Evolutionary conservation across 2,888 invertebrate species (phyloP), one percentile per base, ranked within the genome.

Genomic region (Diarsia mendica): DNA sequence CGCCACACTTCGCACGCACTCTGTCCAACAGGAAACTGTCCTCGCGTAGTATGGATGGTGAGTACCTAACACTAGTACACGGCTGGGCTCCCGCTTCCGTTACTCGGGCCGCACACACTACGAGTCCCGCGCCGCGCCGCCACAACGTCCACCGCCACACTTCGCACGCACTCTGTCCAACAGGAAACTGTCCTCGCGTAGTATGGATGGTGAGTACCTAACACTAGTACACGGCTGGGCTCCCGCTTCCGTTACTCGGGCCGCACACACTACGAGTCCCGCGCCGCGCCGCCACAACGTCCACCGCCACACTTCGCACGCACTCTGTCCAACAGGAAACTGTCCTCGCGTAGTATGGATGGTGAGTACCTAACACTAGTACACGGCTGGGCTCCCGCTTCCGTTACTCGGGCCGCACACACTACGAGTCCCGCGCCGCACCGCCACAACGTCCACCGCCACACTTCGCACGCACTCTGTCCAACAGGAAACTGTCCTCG

Each of bases 51-150:
- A 98, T 99, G 98, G 98, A 99, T 95, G 98, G 98, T 98, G 93
- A 96, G 39, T 28, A 28, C 28, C 28, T n/a, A n/a, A n/a, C n/a
- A n/a, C n/a, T n/a, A n/a, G n/a, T n/a, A n/a, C 99, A 82, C 97
- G 98, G 85, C 97, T 99, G 86, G 99, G 99, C 76, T 99, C 99
- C 20, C 98, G 98, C 90, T 99, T 99, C 97, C 98, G 99, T 71
- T 99, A 99, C 96, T 98, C 98, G 69, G 99, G 99, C 3, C 97
- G 99, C 92, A 99, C 99, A 86, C 99, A 99, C 96, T 99, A 99
- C 96, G 99, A 99, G 97, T 98, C 99, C 65, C 98, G 98, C 94
- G 98, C 98, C 93, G 98, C 98, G 65, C 98, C 98, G 49, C 98
- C 99, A 86, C 98, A 98, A 89, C 97, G 99, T 96, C 98, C 91